Evolutionary conservation across 2,113 vertebrate genomes (phyloP), one percentile per base, ranked within the genome.

Genomic region (Menidia beryllina): DNA sequence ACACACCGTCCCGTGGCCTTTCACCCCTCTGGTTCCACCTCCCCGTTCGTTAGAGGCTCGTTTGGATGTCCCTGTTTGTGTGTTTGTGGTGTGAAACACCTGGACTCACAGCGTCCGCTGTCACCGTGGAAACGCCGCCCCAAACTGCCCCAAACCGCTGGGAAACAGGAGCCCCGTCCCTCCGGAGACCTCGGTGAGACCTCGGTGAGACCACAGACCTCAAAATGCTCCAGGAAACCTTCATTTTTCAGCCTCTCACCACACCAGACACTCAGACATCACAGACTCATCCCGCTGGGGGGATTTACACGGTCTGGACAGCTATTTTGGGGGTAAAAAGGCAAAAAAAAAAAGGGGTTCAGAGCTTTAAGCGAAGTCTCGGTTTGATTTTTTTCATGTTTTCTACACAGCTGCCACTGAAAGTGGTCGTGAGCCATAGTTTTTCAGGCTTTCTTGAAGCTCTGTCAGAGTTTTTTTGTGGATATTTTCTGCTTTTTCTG

Each of bases 181-280:
- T n/a, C 62, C 53, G 48, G 58, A 55, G 45, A 73, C 71, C 71
- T 20, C 0, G 23, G 55, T 69, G 82, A 23, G 54, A 6, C 0
- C 23, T 21, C 0, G 75, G 76, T 79, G 72, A 12, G 23, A 77
- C 75, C 84, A 39, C 81, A 86, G 21, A 74, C 79, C 85, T 72
- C 77, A 83, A 48, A 79, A 68, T 88, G 81, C 56, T 79, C 30
- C 26, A 48, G 54, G 67, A 61, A 67, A 64, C 84, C 66, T 72
- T 64, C 52, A 81, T 41, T 69, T 61, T 69, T 54, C 83, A 81
- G 64, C 74, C 50, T 34, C 69, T 79, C n/a, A 85, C 75, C 68
- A 75, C 84, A 85, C 43, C 47, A 73, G 75, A 75, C 41, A 52
- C 0, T 38, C 54, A 47, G 51, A 70, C 67, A 74, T 73, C 74